These are phyloP conservation scores for Phalacrocorax pelagicus DNA, from an alignment of 2,113 vertebrate species.

Conservation along the genomic window DNA sequence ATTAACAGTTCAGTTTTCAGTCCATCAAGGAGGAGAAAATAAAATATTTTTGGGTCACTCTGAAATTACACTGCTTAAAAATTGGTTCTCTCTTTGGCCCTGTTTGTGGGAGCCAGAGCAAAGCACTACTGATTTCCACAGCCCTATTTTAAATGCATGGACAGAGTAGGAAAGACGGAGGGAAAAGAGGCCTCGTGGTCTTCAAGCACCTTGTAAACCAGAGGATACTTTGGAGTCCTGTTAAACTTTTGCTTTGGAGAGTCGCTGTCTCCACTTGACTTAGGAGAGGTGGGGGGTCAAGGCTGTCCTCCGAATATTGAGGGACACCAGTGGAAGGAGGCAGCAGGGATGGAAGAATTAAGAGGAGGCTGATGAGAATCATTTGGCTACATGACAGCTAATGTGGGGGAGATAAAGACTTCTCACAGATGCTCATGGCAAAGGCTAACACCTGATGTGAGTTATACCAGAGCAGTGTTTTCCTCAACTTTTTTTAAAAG, in stretches of 20 bases:
- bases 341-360: background rate
- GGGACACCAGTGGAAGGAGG: background rate
- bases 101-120: background rate
- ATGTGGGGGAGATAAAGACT: background rate
- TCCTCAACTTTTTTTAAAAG: background rate
- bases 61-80: background rate
- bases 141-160: background rate
- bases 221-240: background rate
- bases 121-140: background rate
- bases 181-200: background rate
- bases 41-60: background rate
- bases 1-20: background rate
- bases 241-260: background rate
- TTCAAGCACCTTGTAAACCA: background rate
- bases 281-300: background rate
- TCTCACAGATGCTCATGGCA: background rate
- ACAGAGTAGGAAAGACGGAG: rapidly evolving
- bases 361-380: background rate
- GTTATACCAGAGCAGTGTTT: background rate
- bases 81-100: background rate
- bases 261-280: background rate
- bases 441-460: background rate
- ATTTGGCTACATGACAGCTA: background rate
- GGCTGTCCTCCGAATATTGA: background rate
- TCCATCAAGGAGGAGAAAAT: background rate